Evolutionary conservation across 2,888 invertebrate genomes (phyloP), one percentile per base, ranked within the genome.

Genomic region (Pammene aurita): DNA sequence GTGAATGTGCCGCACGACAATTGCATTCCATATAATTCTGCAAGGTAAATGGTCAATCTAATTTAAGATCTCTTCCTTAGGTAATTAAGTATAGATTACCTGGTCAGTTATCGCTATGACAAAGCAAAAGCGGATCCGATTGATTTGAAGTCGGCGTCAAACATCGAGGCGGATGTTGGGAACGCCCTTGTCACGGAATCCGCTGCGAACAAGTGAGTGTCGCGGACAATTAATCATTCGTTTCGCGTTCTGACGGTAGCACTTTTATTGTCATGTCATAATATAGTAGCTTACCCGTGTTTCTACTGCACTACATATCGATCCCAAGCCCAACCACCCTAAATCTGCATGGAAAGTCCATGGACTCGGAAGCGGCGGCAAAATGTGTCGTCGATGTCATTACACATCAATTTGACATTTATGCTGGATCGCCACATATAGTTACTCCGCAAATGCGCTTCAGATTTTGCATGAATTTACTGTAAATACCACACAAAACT

Each of bases 91-190:
- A 80, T 77, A 79, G 74, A 81, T 83, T 78, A 76, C 82, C 82
- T 76, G 82, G 62, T 13, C 62, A 62, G 72, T 65, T 74, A 72
- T 75, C 69, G 72, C 42, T 72, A 74, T 84, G 87, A 88, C 87
- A 85, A 84, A 83, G 85, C 84, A 87, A 85, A 87, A 85, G 89
- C 90, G 88, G 77, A 88, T 87, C 90, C 77, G 89, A 91, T 91
- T 85, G 88, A 88, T 89, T 86, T 81, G 72, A 78, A 78, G 80
- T 83, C 81, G 50, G 38, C 50, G 62, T 62, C 75, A 79, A 82
- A 84, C 55, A 73, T 73, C 78, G 78, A 86, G 84, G 86, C 88
- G 87, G 89, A 91, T 90, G 82, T 87, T 81, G 87, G 80, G 83
- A 86, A 87, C 84, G 89, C 89, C 90, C 88, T 90, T 87, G 89